phyloP scores from a whole-genome alignment of 2,888 invertebrate species.

The Caenorhabditis sinica region DNA sequence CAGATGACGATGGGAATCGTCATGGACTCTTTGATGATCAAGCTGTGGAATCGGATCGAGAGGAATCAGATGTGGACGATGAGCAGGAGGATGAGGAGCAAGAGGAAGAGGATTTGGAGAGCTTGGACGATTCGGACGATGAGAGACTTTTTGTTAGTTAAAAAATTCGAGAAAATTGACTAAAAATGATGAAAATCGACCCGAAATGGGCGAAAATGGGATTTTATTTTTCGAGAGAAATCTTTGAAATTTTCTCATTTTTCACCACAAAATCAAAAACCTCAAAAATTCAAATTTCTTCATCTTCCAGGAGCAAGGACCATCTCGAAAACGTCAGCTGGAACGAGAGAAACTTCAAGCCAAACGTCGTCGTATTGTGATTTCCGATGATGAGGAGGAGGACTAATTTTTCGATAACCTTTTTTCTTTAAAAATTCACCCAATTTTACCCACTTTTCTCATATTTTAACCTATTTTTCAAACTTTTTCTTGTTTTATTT shows the following conservation, averaged over 20 bases:
- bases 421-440: not conserved
- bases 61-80: constrained; percentile 17
- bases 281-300: constrained; percentile 1
- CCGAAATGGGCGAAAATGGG: not conserved
- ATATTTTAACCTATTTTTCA: not conserved
- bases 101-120: constrained; percentile 19
- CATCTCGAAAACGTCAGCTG: constrained; percentile 30
- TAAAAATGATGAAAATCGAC: not conserved
- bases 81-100: constrained; percentile 46
- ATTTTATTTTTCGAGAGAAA: too few relatives aligned
- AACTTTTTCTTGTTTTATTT: not conserved
- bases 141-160: constrained; percentile 48
- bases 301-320: constrained; percentile 32
- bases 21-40: constrained; percentile 31
- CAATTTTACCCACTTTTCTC: not conserved
- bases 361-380: constrained; percentile 48
- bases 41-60: constrained; percentile 37
- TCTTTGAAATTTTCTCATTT: not conserved
- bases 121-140: constrained; percentile 48
- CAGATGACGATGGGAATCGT: constrained; percentile 14
- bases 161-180: not conserved
- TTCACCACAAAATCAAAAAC: too few relatives aligned
- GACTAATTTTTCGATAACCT: constrained; percentile 6
- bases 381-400: constrained; percentile 58
- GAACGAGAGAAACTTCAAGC: constrained; percentile 15